Evolutionary conservation across 2,113 vertebrate species (phyloP).

Genomic region (Saguinus imperator): DNA sequence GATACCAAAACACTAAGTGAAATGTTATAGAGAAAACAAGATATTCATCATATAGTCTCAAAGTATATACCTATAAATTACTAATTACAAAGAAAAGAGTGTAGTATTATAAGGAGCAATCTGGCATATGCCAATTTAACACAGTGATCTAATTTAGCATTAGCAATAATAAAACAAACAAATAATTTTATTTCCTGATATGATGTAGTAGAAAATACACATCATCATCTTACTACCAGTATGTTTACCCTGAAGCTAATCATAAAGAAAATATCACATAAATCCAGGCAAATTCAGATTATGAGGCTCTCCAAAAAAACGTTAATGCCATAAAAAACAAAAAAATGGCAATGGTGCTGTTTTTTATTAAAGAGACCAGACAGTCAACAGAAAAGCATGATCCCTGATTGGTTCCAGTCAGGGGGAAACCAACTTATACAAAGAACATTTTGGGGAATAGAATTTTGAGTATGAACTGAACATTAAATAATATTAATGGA

Average conservation of each 20-base stretch:
- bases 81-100: neutral
- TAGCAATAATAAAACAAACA: neutral
- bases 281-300: slow-evolving; percentile 28
- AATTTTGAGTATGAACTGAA: neutral
- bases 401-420: neutral
- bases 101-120: neutral
- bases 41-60: neutral
- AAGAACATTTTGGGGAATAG: neutral
- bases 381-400: slow-evolving; percentile 20
- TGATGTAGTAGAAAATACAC: neutral
- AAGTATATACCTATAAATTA: neutral
- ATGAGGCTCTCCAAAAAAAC: neutral
- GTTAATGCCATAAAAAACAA: neutral
- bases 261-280: slow-evolving; percentile 24
- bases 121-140: neutral
- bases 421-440: neutral
- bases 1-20: neutral
- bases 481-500: slow-evolving; percentile 1
- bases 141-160: neutral
- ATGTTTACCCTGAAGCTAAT: neutral
- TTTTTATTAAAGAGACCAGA: slow-evolving; percentile 25
- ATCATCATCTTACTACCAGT: neutral
- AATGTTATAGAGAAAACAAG: neutral
- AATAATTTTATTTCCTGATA: neutral
- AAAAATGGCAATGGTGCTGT: neutral